Base-by-base conservation (phyloP, 2,888 invertebrate genomes). In the Ormia ochracea region DNA sequence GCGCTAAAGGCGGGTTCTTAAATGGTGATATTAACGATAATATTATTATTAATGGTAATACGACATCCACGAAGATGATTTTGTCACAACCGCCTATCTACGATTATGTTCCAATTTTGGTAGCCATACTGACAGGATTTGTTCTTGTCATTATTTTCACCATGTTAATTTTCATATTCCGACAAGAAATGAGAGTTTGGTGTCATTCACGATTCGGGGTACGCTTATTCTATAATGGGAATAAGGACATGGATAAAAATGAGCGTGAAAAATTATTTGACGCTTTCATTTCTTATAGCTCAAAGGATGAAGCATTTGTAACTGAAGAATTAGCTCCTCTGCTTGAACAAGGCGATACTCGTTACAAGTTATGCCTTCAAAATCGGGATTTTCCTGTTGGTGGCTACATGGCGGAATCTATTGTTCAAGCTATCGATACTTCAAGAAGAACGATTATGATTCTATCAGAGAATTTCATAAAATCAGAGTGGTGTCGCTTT, bases 251-350 rank as follows among this genome's bases (percentile, higher is more conserved):
- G 86, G 95, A 96, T 85, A 94, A 94, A 89, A 94, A 94, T 85
- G 94, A 94, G 89, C 94, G 94, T 88, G 95, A 96, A 90, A 94
- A 96, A 86, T 92, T 96, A 58, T 98, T 96, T 90, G 98, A 98
- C 90, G 98, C 97, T 76, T 98, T 98, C 91, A 94, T 99, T 82
- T 96, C 96, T 86, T 98, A 98, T 91, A 96, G 96, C 86, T 95
- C 95, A 75, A 96, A 96, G 89, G 98, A 98, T 90, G 96, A 97
- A 87, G 93, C 94, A 28, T 97, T 97, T 89, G 96, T 98, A 28
- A 94, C 94, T 83, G 95, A 97, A 89, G 95, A 96, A 87, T 91
- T 98, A 85, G 96, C 96, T 52, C 95, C 96, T 10, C 95, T 96
- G 82, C 92, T 98, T 83, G 97, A 98, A 91, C 92, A 94, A 81